Conservation (phyloP, 2,888 invertebrate genomes). For the Phasia obesa region DNA sequence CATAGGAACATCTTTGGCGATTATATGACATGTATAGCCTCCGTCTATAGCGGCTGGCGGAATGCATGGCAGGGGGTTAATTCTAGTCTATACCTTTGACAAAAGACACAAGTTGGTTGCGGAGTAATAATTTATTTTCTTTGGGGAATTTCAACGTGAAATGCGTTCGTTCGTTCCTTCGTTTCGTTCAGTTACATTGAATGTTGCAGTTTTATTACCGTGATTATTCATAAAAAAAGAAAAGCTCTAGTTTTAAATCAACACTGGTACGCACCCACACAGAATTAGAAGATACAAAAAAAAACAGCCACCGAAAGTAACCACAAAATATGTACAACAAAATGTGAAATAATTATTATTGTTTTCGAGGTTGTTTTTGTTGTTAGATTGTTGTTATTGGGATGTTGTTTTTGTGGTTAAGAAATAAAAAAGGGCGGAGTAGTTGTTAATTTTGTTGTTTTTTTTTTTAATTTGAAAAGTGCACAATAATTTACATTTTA, state of each 20-base stretch:
- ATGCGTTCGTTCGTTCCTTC: conserved; percentile 55
- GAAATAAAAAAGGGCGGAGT: conserved; percentile 48
- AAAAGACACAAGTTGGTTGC: conserved; percentile 13
- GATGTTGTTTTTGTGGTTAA: conserved; percentile 52
- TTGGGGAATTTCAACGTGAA: conserved; percentile 69
- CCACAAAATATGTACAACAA: conserved; percentile 43
- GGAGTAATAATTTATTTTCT: conserved; percentile 70
- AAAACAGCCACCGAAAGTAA: conserved; percentile 43
- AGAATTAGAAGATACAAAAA: background rate
- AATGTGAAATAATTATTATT: conserved; percentile 45
- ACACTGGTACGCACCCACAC: conserved; percentile 48
- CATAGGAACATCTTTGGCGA: conserved; percentile 20
- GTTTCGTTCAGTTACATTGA: conserved; percentile 47
- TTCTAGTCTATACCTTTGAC: background rate
- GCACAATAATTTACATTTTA: conserved; percentile 70
- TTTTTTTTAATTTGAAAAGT: conserved; percentile 62
- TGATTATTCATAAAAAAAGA: conserved; percentile 66
- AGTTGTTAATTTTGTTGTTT: conserved; percentile 41
- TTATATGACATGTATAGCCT: conserved; percentile 44
- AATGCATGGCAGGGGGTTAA: background rate
- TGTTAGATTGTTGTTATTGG: conserved; percentile 29
- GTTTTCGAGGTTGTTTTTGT: background rate
- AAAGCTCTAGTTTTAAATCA: conserved; percentile 58
- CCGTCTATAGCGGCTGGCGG: background rate
- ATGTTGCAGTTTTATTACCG: conserved; percentile 73